Evolutionary conservation across 2,113 vertebrate species (phyloP).

Genomic region (Sigmodon hispidus): DNA sequence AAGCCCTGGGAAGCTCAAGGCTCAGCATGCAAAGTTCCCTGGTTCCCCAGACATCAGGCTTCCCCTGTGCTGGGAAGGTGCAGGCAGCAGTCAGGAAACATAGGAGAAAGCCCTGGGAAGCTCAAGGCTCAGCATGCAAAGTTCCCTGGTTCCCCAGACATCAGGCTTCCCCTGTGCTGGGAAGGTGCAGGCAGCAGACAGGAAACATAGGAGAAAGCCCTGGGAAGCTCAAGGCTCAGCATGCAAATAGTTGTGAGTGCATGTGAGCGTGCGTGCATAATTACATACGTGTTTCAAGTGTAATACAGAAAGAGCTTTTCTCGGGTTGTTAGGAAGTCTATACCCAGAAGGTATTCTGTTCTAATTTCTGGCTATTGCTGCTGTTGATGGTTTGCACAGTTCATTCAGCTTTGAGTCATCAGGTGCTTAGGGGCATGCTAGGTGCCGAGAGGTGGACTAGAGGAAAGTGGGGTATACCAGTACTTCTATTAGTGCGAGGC

Average conservation of each 20-base stretch:
- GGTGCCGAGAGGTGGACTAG: not conserved
- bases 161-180: not conserved
- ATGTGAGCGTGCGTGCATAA: not conserved
- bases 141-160: not conserved
- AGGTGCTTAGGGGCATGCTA: not conserved
- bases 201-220: not conserved
- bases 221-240: not conserved
- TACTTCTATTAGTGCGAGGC: too few species aligned
- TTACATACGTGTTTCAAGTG: not conserved
- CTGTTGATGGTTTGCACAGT: not conserved
- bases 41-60: not conserved
- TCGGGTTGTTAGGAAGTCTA: not conserved
- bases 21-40: too few species aligned
- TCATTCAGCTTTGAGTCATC: not conserved
- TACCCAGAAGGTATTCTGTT: not conserved
- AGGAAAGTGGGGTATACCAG: rapidly evolving
- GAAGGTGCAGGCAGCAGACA: not conserved
- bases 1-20: not conserved
- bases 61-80: not conserved
- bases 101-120: not conserved
- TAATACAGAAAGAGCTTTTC: not conserved
- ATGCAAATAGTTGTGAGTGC: not conserved
- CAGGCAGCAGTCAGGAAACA: not conserved
- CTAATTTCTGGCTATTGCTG: not conserved
- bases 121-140: too few species aligned